Conservation (phyloP, 2,113 vertebrate species). For the Probosciger aterrimus region DNA sequence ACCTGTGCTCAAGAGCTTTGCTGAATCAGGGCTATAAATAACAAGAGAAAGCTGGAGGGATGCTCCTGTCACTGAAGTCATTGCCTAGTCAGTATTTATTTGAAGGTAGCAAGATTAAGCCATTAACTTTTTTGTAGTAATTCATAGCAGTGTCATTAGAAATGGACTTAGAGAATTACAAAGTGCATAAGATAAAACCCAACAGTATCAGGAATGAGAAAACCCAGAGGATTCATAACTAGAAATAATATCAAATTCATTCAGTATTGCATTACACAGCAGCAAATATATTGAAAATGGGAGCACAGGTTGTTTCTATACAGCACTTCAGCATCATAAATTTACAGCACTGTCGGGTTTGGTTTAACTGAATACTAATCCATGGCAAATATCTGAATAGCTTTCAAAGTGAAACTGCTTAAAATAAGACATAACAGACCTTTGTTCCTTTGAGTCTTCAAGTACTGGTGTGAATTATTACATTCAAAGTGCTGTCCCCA, state of each 20-base stretch:
- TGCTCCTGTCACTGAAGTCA: neutral
- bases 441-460: constrained; percentile 22
- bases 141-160: neutral
- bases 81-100: neutral
- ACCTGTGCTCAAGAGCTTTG: neutral
- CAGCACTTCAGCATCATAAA: neutral
- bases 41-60: neutral
- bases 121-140: neutral
- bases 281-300: neutral
- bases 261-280: neutral
- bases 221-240: neutral
- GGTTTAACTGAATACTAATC: neutral
- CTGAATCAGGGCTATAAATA: neutral
- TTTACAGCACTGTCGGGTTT: neutral
- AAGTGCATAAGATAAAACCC: neutral
- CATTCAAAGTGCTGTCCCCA: neutral
- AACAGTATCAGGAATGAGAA: neutral
- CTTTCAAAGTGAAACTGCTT: neutral
- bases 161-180: neutral
- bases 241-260: neutral
- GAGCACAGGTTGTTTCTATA: neutral
- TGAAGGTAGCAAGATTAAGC: neutral
- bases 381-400: neutral
- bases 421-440: constrained; percentile 28
- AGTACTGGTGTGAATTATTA: neutral